Percentiles rank a stretch among this genome's conserved stretches.
Evolutionary conservation across 2,888 invertebrate species (phyloP).

Genomic region (Hirtodrosophila trivittata): DNA sequence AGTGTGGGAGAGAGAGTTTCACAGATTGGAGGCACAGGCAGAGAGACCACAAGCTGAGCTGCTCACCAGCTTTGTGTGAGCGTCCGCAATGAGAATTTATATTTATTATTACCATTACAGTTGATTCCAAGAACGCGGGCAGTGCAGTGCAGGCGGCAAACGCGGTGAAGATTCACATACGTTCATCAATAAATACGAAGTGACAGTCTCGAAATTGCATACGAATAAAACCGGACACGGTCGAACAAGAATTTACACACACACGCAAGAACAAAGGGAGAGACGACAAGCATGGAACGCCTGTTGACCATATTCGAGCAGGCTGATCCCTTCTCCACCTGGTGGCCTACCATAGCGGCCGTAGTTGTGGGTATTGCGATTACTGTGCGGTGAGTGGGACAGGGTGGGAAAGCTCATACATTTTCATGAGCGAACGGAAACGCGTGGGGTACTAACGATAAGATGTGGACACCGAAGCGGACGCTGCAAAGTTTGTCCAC

Average conservation of each 20-base stretch:
- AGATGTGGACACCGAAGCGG: conserved; percentile 24
- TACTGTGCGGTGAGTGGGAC: conserved; percentile 84
- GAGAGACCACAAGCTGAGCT: conserved; percentile 1
- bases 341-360: conserved; percentile 86
- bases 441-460: conserved; percentile 42
- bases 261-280: not conserved
- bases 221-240: not conserved
- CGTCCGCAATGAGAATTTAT: conserved; percentile 60
- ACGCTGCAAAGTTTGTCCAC: conserved; percentile 54
- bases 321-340: conserved; percentile 84
- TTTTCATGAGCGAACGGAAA: conserved; percentile 55
- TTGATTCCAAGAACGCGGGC: conserved; percentile 52
- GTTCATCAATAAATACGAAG: conserved; percentile 48
- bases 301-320: conserved; percentile 81
- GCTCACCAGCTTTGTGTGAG: conserved; percentile 10
- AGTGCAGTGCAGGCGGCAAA: conserved; percentile 45
- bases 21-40: not conserved
- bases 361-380: conserved; percentile 84
- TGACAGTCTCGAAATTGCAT: conserved; percentile 33
- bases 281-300: conserved; percentile 73
- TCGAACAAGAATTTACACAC: too few species aligned
- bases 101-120: conserved; percentile 65
- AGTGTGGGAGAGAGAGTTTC: not conserved
- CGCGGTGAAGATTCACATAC: conserved; percentile 25
- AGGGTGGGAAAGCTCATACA: conserved; percentile 30